Evolutionary conservation across 1,140 invertebrate genomes (phyloP).

Genomic region (Drosophila repletoides): DNA sequence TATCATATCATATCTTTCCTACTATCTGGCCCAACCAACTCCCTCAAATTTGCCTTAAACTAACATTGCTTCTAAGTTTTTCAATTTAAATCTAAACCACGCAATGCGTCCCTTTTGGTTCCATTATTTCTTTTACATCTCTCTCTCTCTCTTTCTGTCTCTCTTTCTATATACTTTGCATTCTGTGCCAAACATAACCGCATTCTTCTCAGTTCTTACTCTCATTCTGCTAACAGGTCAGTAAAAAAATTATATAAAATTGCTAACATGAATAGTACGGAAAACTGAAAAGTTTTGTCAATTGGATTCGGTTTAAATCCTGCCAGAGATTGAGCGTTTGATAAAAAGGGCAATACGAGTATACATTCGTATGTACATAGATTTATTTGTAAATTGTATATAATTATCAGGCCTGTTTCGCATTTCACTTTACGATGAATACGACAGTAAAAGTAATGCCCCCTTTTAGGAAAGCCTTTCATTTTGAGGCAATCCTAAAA

Average conservation of each 20-base stretch:
- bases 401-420: no score
- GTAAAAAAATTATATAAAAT: neutral
- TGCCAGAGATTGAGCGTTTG: no score
- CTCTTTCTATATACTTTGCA: neutral
- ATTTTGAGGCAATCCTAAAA: no score
- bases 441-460: no score
- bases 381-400: neutral
- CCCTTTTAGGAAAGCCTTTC: no score
- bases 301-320: no score
- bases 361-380: neutral
- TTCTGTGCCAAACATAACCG: conserved; percentile 13
- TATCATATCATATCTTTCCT: neutral
- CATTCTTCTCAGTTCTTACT: conserved; percentile 12
- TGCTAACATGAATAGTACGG: neutral
- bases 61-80: conserved; percentile 66
- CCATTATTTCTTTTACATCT: conserved; percentile 52
- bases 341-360: neutral
- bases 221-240: conserved; percentile 21
- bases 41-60: conserved; percentile 31
- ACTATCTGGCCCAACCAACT: neutral
- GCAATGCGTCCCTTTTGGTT: conserved; percentile 55
- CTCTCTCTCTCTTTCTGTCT: neutral
- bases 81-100: conserved; percentile 49
- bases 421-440: no score
- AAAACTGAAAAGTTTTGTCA: neutral